phyloP scores from a whole-genome alignment of 1,140 invertebrate genomes.

The Philaenus spumarius region DNA sequence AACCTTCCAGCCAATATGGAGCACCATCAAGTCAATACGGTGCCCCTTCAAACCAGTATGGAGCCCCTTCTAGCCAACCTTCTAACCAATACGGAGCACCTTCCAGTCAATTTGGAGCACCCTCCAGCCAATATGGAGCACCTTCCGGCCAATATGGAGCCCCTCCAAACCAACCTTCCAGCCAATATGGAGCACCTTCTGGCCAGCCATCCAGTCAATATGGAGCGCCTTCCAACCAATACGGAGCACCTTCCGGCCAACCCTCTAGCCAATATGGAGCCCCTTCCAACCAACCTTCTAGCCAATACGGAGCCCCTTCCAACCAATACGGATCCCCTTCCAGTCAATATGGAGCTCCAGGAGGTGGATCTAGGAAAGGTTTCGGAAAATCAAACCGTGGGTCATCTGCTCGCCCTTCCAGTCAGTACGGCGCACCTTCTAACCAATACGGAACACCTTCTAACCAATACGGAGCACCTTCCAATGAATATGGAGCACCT shows the following conservation, averaged over 20 bases:
- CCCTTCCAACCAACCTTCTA: conserved; percentile 8
- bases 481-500: conserved; percentile 18
- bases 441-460: conserved; percentile 31
- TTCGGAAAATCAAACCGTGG: conserved; percentile 2
- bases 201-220: conserved; percentile 18
- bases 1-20: not conserved
- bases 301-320: conserved; percentile 14
- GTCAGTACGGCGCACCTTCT: conserved; percentile 27
- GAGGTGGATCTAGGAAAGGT: conserved; percentile 11
- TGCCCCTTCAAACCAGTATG: conserved; percentile 10
- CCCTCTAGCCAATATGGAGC: conserved; percentile 9
- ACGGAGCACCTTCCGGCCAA: not conserved
- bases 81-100: conserved; percentile 11
- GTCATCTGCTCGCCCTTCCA: conserved; percentile 30
- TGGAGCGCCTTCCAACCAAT: conserved; percentile 1
- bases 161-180: not conserved
- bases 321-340: not conserved
- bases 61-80: not conserved
- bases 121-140: conserved; percentile 31
- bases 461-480: conserved; percentile 31
- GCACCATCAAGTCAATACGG: conserved; percentile 9
- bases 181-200: conserved; percentile 12
- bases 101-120: conserved; percentile 30
- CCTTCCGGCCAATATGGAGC: conserved; percentile 15
- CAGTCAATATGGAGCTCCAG: conserved; percentile 21